These are phyloP conservation scores for Cataglyphis hispanica DNA, from an alignment of 1,140 invertebrate species.

Conservation along the genomic window DNA sequence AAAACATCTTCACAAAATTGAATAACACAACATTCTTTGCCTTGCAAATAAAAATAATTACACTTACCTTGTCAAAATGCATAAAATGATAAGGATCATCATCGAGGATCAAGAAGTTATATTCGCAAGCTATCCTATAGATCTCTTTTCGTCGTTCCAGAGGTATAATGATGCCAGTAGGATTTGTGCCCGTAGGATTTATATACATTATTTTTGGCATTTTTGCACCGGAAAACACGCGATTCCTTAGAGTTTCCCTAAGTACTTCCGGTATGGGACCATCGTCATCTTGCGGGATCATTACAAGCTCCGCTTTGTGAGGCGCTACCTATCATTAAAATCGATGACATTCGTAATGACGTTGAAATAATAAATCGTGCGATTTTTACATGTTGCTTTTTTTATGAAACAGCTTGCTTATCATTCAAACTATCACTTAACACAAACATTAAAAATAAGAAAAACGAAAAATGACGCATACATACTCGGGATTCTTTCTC, in stretches of 20 bases:
- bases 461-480: background rate
- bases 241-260: slow-evolving; percentile 83
- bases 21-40: background rate
- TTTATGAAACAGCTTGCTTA: background rate
- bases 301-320: slow-evolving; percentile 85
- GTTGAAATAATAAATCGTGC: slow-evolving; percentile 14
- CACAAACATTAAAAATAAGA: background rate
- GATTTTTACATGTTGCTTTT: background rate
- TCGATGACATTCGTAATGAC: background rate
- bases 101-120: slow-evolving; percentile 93
- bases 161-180: slow-evolving; percentile 90
- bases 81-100: slow-evolving; percentile 94
- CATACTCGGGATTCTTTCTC: background rate
- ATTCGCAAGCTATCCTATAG: slow-evolving; percentile 91
- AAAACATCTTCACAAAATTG: background rate
- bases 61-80: slow-evolving; percentile 88
- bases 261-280: slow-evolving; percentile 86
- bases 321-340: slow-evolving; percentile 85
- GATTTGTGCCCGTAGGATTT: slow-evolving; percentile 89
- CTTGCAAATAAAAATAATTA: background rate
- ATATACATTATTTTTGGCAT: slow-evolving; percentile 89
- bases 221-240: slow-evolving; percentile 84
- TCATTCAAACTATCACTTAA: background rate
- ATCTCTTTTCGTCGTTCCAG: slow-evolving; percentile 90
- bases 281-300: slow-evolving; percentile 86